phyloP scores from a whole-genome alignment of 2,113 vertebrate genomes.

The Petromus typicus region DNA sequence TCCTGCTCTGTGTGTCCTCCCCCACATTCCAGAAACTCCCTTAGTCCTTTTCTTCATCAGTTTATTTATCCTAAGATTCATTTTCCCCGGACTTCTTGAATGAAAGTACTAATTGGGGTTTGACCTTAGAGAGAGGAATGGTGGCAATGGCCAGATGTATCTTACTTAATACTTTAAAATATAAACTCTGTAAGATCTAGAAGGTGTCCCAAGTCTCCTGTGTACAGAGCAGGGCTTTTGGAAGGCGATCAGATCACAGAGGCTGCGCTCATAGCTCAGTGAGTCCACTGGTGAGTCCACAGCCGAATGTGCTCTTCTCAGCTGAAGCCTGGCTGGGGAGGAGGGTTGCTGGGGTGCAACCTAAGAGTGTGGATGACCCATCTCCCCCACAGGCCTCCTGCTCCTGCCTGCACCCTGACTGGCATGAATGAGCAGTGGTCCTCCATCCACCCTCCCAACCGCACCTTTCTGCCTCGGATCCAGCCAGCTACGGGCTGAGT shows the following conservation, averaged over 20 bases:
- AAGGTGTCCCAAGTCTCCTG: background rate
- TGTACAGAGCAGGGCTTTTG: background rate
- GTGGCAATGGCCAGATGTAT: background rate
- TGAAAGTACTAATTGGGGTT: slow-evolving; percentile 25
- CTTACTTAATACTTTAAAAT: slow-evolving; percentile 36
- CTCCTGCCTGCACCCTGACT: background rate
- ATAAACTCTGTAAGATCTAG: background rate
- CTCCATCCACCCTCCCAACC: background rate
- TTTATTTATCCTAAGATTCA: background rate
- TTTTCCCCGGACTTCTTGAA: background rate
- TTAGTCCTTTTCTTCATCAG: background rate
- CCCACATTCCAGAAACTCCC: background rate
- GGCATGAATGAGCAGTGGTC: background rate
- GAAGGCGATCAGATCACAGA: background rate
- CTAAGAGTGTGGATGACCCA: background rate
- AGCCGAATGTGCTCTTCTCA: background rate
- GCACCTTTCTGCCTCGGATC: background rate
- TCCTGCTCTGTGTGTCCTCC: background rate
- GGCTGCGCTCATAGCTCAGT: background rate
- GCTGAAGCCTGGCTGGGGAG: background rate
- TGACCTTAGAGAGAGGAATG: background rate
- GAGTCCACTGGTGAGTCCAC: background rate
- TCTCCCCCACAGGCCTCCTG: background rate
- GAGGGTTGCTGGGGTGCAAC: background rate
- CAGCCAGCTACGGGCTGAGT: background rate